Percentiles rank a stretch among this genome's conserved stretches.
Conservation (phyloP, 2,113 vertebrate genomes). For the Prionailurus viverrinus region DNA sequence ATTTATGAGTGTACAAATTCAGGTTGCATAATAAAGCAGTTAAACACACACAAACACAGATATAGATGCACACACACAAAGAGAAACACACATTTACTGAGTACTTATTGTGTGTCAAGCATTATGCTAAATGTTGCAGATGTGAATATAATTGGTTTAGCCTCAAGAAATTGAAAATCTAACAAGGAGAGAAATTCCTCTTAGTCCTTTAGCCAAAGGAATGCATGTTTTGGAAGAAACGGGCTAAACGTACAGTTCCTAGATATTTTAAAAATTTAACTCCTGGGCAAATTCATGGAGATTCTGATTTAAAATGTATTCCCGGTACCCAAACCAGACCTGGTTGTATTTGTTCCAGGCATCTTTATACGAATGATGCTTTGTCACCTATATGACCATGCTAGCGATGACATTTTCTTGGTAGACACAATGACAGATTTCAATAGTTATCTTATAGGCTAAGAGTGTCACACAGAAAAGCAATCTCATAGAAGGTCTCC, state of each 20-base stretch:
- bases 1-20: background rate
- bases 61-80: background rate
- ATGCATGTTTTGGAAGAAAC: background rate
- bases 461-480: background rate
- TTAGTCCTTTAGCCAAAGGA: background rate
- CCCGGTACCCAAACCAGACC: background rate
- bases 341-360: background rate
- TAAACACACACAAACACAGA: background rate
- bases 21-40: background rate
- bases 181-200: background rate
- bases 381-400: background rate
- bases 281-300: background rate
- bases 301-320: constrained; percentile 18
- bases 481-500: background rate
- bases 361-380: background rate
- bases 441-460: background rate
- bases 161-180: background rate
- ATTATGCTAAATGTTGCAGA: background rate
- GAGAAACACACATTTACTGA: background rate
- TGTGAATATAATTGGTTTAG: background rate
- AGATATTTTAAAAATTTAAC: background rate
- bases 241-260: background rate
- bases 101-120: background rate
- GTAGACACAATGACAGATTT: background rate
- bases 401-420: background rate